Evolutionary conservation across 2,113 vertebrate species (phyloP).

Genomic region (Eulemur macaco): DNA sequence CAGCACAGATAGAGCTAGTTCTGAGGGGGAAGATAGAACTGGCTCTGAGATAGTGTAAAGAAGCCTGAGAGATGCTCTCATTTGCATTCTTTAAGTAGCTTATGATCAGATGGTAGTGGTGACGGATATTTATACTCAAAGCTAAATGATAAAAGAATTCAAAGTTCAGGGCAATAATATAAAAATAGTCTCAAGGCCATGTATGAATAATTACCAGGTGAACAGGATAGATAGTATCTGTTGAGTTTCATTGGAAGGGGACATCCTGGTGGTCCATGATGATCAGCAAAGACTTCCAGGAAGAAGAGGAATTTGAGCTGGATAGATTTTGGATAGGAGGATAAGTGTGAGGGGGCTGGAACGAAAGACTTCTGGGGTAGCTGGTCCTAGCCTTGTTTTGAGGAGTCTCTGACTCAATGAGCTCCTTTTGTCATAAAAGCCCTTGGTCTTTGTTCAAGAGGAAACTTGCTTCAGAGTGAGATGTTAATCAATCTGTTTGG

Average conservation of each 20-base stretch:
- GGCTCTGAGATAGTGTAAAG: neutral
- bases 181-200: neutral
- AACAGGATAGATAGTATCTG: neutral
- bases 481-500: slow-evolving; percentile 57
- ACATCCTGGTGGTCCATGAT: neutral
- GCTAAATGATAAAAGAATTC: slow-evolving; percentile 19
- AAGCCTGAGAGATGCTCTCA: neutral
- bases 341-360: neutral
- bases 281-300: neutral
- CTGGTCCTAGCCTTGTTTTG: slow-evolving; percentile 23
- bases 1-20: neutral
- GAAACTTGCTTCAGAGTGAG: slow-evolving; percentile 50
- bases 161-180: neutral
- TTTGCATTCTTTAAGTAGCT: neutral
- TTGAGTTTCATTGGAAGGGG: neutral
- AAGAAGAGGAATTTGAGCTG: slow-evolving; percentile 33
- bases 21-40: neutral
- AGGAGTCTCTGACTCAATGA: neutral
- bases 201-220: neutral
- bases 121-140: neutral
- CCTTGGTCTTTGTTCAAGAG: slow-evolving; percentile 35
- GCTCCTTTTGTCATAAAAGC: slow-evolving; percentile 22
- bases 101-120: neutral
- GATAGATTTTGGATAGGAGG: neutral
- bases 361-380: neutral